These are phyloP conservation scores for Fukomys damarensis DNA, from an alignment of 2,113 vertebrate species.

Conservation along the genomic window DNA sequence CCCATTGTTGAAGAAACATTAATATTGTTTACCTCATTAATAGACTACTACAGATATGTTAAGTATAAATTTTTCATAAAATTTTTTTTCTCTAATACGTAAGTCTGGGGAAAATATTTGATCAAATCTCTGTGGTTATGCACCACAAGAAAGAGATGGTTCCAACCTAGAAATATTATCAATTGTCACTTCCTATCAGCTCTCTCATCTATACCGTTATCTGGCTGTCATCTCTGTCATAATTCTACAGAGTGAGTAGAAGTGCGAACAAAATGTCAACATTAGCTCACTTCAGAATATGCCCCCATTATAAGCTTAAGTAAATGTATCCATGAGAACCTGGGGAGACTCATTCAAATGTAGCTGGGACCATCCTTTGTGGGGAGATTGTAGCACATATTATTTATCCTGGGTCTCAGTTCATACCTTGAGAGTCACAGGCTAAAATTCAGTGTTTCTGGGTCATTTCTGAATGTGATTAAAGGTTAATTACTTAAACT, in stretches of 20 bases:
- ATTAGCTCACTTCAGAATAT: not conserved
- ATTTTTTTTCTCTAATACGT: not conserved
- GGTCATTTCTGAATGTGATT: not conserved
- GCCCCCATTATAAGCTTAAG: not conserved
- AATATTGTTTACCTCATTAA: not conserved
- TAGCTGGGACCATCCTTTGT: not conserved
- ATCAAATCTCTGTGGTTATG: not conserved
- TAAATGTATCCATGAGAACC: not conserved
- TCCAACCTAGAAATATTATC: not conserved
- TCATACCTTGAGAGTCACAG: not conserved
- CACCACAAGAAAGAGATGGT: not conserved
- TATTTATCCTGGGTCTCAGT: not conserved
- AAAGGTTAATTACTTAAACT: constrained; percentile 14
- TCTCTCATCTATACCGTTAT: not conserved
- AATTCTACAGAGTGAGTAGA: not conserved
- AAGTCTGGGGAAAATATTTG: not conserved
- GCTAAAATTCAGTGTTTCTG: not conserved
- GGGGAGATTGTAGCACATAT: not conserved
- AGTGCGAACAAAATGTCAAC: not conserved
- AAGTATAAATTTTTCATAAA: not conserved
- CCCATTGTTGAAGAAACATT: constrained; percentile 24
- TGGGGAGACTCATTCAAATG: not conserved
- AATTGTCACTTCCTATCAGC: not conserved
- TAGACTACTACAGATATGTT: not conserved
- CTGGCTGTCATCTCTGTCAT: not conserved